Base-by-base conservation (phyloP, 2,113 vertebrate species). In the Herpetotheres cachinnans region DNA sequence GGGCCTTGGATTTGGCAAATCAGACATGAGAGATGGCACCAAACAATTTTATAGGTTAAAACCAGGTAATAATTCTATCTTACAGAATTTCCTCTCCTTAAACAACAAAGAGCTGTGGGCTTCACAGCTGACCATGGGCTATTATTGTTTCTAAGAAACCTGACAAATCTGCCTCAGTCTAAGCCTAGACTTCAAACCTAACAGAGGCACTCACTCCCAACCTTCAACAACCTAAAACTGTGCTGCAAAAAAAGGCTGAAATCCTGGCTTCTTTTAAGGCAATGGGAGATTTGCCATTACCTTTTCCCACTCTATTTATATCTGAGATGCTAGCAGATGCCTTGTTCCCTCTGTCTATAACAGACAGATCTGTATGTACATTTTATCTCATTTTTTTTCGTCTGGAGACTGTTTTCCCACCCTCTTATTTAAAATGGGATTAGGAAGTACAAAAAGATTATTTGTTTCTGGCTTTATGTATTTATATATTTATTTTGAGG, bases 221-320 rank as follows among this genome's bases (percentile, higher is more conserved):
- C 44, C 44, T 91, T 73, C 82, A 90, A 89, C 56, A 91, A 74
- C 14, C 81, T 87, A 90, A 89, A 94, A 82, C 27, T 92, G 47
- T 91, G 65, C 63, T 92, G 52, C n/a, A 89, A 90, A 91, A 96
- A 93, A 81, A 92, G 80, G 83, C 81, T 95, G 65, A 93, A 95
- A 94, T 96, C 44, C 92, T 96, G 95, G 94, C 92, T 92, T 86
- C 92, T 54, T 93, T 65, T 71, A 95, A 97, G 32, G 91, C 91
- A 96, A 91, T 38, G 93, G 95, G 95, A 97, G 93, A 84, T 82
- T 76, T 97, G 97, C 95, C 96, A 97, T 92, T 97, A 97, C 95
- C 96, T 96, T 96, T 82, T 95, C 93, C 97, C 94, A 97, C 94
- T 96, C 94, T 94, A 96, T 95, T 97, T 96, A 93, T 95, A 97